Percentiles rank a stretch among this genome's conserved stretches.
Evolutionary conservation across 92 coral and sea anemone genomes (phyloP).

Genomic region (Phenganax subtilis): DNA sequence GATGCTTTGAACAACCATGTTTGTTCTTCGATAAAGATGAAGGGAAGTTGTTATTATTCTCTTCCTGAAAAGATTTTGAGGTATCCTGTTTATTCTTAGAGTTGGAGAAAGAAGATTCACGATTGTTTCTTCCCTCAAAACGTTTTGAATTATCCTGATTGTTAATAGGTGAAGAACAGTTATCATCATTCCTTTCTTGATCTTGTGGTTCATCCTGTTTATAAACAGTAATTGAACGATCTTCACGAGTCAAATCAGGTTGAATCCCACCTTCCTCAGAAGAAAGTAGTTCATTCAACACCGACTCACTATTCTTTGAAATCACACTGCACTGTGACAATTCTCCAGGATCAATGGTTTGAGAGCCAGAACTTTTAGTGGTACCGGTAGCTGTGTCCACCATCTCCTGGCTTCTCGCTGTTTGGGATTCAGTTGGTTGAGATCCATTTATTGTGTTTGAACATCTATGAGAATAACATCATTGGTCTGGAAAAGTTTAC

Average conservation of each 20-base stretch:
- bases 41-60: not conserved
- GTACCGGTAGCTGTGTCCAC: not conserved
- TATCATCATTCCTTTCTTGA: not conserved
- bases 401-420: not conserved
- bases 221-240: too few species aligned
- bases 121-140: not conserved
- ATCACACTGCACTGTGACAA: conserved; percentile 9
- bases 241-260: not conserved
- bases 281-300: conserved; percentile 5
- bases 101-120: not conserved
- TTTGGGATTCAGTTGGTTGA: not conserved
- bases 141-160: not conserved
- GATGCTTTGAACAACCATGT: not conserved
- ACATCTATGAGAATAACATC: too few species aligned
- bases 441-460: not conserved
- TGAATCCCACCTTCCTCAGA: not conserved
- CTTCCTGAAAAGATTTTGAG: conserved; percentile 2
- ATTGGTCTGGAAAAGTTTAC: too few species aligned
- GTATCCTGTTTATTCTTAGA: not conserved
- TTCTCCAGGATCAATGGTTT: not conserved
- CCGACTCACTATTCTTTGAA: conserved; percentile 22
- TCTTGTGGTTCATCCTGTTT: too few species aligned
- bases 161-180: too few species aligned
- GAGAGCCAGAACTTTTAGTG: conserved; percentile 1
- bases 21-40: not conserved